These are phyloP conservation scores for Norana najaformis DNA, from an alignment of 2,888 invertebrate species.

Conservation along the genomic window DNA sequence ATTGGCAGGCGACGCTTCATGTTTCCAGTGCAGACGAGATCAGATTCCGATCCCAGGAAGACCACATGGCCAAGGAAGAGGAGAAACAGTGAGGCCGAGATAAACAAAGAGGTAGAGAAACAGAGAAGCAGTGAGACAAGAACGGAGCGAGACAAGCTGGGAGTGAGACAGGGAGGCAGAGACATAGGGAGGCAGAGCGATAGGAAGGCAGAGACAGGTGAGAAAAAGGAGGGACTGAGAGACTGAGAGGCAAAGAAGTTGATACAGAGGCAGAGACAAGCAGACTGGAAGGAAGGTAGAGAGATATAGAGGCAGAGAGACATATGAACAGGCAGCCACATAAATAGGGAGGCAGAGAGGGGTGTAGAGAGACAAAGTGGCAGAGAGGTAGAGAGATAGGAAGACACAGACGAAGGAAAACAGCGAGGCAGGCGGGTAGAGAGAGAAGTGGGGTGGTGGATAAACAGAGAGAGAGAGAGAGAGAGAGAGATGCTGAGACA, in stretches of 20 bases:
- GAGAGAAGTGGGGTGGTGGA: no score
- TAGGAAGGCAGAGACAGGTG: neutral
- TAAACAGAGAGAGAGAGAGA: neutral
- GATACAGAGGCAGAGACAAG: neutral
- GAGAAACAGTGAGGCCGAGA: no score
- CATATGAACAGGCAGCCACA: neutral
- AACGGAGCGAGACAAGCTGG: no score
- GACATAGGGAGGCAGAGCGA: neutral
- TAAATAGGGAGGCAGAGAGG: neutral
- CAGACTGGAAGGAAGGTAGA: neutral
- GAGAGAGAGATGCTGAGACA: neutral
- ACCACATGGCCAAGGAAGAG: neutral
- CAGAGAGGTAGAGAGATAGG: neutral
- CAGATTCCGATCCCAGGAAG: neutral
- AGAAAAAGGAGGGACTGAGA: neutral
- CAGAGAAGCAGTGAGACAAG: neutral
- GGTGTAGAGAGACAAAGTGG: neutral
- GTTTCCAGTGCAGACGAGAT: neutral
- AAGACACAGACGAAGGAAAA: neutral
- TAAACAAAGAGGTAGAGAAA: neutral
- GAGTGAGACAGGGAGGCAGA: neutral
- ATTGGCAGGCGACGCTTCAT: constrained; percentile 6
- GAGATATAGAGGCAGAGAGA: neutral
- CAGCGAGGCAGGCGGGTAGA: neutral
- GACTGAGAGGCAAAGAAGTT: neutral